Conservation (phyloP, 2,888 invertebrate genomes). For the Clepsis dumicolana region DNA sequence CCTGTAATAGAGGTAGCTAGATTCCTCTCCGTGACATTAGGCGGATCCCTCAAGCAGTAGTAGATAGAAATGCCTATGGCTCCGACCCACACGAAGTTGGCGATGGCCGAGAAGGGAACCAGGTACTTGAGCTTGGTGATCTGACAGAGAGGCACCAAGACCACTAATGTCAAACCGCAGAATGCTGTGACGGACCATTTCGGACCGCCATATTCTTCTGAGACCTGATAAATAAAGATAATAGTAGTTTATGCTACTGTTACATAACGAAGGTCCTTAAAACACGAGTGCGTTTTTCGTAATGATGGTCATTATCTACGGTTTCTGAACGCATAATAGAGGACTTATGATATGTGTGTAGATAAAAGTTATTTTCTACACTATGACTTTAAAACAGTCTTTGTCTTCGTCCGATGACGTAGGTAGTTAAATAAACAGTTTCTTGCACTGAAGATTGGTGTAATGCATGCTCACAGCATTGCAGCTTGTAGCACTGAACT, state of each 20-base stretch:
- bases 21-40: slow-evolving; percentile 71
- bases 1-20: slow-evolving; percentile 83
- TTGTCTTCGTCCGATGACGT: too few species aligned
- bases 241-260: neutral
- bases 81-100: slow-evolving; percentile 92
- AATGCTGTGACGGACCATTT: slow-evolving; percentile 87
- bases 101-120: slow-evolving; percentile 95
- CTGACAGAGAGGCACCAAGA: slow-evolving; percentile 90
- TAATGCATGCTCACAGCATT: too few species aligned
- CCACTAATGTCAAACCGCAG: slow-evolving; percentile 88
- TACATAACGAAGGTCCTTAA: too few species aligned
- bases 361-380: too few species aligned
- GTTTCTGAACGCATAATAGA: too few species aligned
- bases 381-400: too few species aligned
- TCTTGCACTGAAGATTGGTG: too few species aligned
- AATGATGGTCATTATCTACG: too few species aligned
- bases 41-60: slow-evolving; percentile 89
- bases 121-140: slow-evolving; percentile 93
- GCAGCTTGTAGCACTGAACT: too few species aligned
- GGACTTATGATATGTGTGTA: too few species aligned
- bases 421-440: too few species aligned
- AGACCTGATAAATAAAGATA: slow-evolving; percentile 76
- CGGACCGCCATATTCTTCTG: slow-evolving; percentile 80
- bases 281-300: too few species aligned
- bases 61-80: slow-evolving; percentile 94